Conservation (phyloP, 2,888 invertebrate genomes). For the Patella pellucida region DNA sequence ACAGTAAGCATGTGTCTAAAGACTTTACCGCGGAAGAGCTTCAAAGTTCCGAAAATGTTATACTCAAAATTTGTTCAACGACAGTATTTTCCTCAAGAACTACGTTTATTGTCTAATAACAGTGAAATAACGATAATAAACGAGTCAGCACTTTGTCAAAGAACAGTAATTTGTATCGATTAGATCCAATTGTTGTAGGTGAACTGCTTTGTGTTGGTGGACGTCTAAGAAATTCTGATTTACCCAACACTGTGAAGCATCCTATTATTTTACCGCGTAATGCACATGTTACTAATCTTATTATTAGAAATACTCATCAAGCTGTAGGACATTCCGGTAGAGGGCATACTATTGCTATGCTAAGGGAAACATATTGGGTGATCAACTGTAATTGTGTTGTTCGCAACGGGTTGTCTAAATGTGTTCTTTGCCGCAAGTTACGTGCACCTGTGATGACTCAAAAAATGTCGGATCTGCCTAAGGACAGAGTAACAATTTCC, state of each 20-base stretch:
- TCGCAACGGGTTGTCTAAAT: background rate
- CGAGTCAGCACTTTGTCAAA: no score
- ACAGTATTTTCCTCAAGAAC: background rate
- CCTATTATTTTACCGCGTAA: conserved; percentile 17
- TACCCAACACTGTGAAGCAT: conserved; percentile 6
- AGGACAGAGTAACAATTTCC: background rate
- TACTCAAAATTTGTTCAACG: background rate
- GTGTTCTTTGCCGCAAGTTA: background rate
- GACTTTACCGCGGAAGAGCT: background rate
- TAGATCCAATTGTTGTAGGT: no score
- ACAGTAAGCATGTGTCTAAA: background rate
- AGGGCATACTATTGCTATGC: conserved; percentile 14
- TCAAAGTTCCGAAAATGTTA: background rate
- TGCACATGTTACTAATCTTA: conserved; percentile 13
- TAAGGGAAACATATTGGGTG: conserved; percentile 14
- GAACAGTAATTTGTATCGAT: no score
- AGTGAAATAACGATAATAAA: no score
- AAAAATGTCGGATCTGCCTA: background rate
- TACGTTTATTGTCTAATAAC: background rate
- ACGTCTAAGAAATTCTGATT: no score
- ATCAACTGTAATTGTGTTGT: background rate
- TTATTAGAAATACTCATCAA: conserved; percentile 10
- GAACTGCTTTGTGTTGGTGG: no score
- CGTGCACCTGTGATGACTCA: conserved; percentile 5
- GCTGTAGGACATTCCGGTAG: background rate